Evolutionary conservation across 2,113 vertebrate genomes (phyloP), one percentile per base, ranked within the genome.

Genomic region (Heloderma charlesbogerti): DNA sequence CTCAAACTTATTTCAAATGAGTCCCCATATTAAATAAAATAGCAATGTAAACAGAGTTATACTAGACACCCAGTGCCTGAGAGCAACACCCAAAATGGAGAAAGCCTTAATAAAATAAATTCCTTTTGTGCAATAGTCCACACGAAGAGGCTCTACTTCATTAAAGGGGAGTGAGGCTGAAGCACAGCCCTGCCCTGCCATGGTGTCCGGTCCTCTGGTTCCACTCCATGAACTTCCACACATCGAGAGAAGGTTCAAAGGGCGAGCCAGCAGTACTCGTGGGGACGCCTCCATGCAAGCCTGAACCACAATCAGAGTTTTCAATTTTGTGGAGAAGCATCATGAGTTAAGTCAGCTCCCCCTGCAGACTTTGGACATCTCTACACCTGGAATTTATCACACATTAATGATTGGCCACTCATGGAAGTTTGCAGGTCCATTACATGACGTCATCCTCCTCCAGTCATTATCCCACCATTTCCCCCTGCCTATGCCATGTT

Each of bases 1-100:
- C 45, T 91, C 86, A 90, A 93, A 77, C 1, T 69, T 3, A 88
- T 18, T 88, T 34, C 51, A 3, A 71, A 31, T 13, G 77, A 3
- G 85, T 75, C 3, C 60, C 1, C 29, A 29, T 82, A 67, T 6
- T 91, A 43, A 45, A 40, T 89, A 45, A 93, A 72, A 94, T 0
- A 63, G 20, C 12, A 93, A 12, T 40, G 22, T 82, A 93, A 95
- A 87, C 1, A 88, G 9, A 16, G 4, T 0, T 89, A 0, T 57
- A 89, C 37, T 84, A 60, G 31, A 93, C 0, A 89, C 13, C 37
- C 6, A 92, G 78, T 15, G 1, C 2, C 63, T 72, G 12, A 6
- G 48, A 75, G 69, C 54, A 89, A 8, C 15, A 63, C 25, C 63
- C 27, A 88, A 81, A 34, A 79, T 1, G 63, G 82, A 86, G 10